These are phyloP conservation scores for Hoplostethus atlanticus DNA, from an alignment of 2,797 vertebrate species.

Conservation along the genomic window DNA sequence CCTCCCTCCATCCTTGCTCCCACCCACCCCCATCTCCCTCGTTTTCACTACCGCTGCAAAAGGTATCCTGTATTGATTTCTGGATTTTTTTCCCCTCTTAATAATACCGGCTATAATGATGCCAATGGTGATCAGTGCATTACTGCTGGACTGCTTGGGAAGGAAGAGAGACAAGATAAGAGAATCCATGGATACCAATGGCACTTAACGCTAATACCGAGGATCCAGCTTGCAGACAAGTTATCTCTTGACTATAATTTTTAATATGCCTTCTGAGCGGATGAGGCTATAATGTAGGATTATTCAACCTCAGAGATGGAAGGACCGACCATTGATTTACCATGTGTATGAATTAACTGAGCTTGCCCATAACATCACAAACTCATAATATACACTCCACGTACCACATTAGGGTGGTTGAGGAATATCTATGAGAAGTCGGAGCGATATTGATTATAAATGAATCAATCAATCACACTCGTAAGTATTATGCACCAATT, in stretches of 20 bases:
- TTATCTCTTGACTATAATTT: conserved; percentile 57
- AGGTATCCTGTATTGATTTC: conserved; percentile 86
- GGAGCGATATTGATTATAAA: too few relatives aligned
- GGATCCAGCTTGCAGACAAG: conserved; percentile 58
- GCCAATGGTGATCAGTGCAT: conserved; percentile 80
- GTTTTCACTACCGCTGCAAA: conserved; percentile 84
- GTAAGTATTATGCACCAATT: too few relatives aligned
- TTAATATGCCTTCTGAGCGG: conserved; percentile 58
- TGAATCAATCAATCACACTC: too few relatives aligned
- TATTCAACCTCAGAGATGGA: conserved; percentile 27
- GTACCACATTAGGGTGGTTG: background rate
- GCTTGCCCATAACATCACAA: too few relatives aligned
- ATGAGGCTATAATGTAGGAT: conserved; percentile 36
- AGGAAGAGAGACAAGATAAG: conserved; percentile 57
- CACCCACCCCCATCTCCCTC: conserved; percentile 65
- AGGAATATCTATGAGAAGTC: background rate
- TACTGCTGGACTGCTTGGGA: conserved; percentile 55
- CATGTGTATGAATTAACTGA: background rate
- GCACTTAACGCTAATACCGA: conserved; percentile 60
- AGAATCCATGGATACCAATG: conserved; percentile 63
- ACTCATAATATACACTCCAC: too few relatives aligned
- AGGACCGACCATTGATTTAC: conserved; percentile 56
- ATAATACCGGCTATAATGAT: conserved; percentile 82
- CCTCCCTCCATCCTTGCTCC: conserved; percentile 36
- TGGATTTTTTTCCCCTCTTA: conserved; percentile 66